Evolutionary conservation across 2,113 vertebrate species (phyloP).

Genomic region (Boulengeromyrus knoepffleri): DNA sequence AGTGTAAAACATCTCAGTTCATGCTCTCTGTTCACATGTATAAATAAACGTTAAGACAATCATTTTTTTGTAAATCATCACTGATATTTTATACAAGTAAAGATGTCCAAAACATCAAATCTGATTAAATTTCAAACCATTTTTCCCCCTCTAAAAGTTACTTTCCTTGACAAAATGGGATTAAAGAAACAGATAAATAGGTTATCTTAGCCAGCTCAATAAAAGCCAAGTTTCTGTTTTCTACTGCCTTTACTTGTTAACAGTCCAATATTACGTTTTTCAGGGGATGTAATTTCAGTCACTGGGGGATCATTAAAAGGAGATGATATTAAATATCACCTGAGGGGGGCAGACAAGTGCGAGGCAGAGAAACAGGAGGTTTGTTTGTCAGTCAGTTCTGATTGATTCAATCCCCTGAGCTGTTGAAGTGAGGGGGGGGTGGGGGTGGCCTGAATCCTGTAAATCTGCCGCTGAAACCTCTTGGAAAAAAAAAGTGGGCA

Average conservation of each 20-base stretch:
- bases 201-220: background rate
- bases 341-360: slow-evolving; percentile 3
- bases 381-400: slow-evolving; percentile 58
- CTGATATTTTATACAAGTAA: background rate
- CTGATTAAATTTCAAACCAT: background rate
- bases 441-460: slow-evolving; percentile 21
- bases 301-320: slow-evolving; percentile 61
- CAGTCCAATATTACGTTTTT: slow-evolving; percentile 8
- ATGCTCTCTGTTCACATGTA: background rate
- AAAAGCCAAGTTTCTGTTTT: slow-evolving; percentile 6
- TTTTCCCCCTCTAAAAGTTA: background rate
- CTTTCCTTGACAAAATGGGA: background rate
- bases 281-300: slow-evolving; percentile 43
- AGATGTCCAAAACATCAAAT: background rate
- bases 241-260: background rate
- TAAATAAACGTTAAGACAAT: background rate
- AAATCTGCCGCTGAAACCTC: slow-evolving; percentile 59
- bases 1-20: background rate
- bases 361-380: slow-evolving; percentile 47
- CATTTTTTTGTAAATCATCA: background rate
- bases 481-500: slow-evolving; percentile 53
- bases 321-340: slow-evolving; percentile 65
- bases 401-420: slow-evolving; percentile 50
- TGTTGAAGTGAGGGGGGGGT: slow-evolving; percentile 17
- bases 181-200: background rate